Evolutionary conservation across 92 coral and sea anemone genomes (phyloP), one percentile per base, ranked within the genome.

Genomic region (Phymanthus crucifer): DNA sequence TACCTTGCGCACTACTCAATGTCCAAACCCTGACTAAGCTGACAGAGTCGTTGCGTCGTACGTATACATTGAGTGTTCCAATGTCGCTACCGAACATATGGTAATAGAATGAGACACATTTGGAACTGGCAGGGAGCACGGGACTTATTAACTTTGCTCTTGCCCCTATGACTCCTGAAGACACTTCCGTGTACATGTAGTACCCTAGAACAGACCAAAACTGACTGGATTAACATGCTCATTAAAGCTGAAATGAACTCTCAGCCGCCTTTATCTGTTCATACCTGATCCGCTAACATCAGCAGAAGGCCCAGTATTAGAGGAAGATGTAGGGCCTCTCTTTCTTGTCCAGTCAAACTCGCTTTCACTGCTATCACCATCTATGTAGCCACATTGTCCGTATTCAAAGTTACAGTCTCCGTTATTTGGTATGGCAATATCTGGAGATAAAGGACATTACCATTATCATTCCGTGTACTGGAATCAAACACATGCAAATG

Each of bases 321-420:
- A 57, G 16, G 79, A 73, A 16, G 79, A 54, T 24, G 86, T 82
- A 16, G 80, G 37, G 10, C 86, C 80, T 43, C 47, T 82, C n/a
- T 74, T 71, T 82, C 86, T 74, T 32, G 29, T 82, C 74, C 78
- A 82, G 34, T 82, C 86, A 54, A 58, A 45, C 8, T 82, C 86
- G 23, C 70, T 75, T 8, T 50, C 29, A 9, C 86, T 32, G 36
- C 79, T 19, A 23, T 73, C 66, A 4, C 71, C 86, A 36, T 82
- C 61, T 58, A 33, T 74, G 74, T 82, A 82, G n/a, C 86, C 86
- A 74, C 86, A 82, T 29, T 34, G 21, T 23, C 70, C 52, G 12
- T 73, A 40, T 11, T 82, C 80, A 58, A 82, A 82, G 26, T 70
- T 33, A 29, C 86, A 82, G 32, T 43, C 75, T 16, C 84, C 84